Conservation (phyloP, 2,888 invertebrate species). For the Nemotelus nigrinus region DNA sequence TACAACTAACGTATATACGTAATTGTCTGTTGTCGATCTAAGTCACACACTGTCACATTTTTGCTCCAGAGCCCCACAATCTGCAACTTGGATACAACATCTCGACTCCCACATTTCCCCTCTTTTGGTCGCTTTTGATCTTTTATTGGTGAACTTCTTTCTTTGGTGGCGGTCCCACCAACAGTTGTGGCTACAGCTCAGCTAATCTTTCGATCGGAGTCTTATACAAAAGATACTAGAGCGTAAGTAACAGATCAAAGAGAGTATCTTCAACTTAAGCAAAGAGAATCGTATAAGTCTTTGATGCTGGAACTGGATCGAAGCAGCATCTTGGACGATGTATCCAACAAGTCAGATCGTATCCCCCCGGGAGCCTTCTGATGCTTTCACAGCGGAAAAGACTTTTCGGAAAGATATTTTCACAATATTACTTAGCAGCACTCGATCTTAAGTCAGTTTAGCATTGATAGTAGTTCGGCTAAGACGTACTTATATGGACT, state of each 20-base stretch:
- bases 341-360: background rate
- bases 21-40: slow-evolving; percentile 30
- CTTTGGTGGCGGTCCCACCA: slow-evolving; percentile 23
- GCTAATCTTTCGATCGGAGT: slow-evolving; percentile 5
- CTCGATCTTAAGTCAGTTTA: slow-evolving; percentile 37
- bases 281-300: slow-evolving; percentile 16
- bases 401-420: slow-evolving; percentile 12
- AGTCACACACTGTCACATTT: slow-evolving; percentile 19
- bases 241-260: background rate
- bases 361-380: slow-evolving; percentile 5
- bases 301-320: background rate
- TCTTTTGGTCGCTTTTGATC: slow-evolving; percentile 26
- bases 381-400: slow-evolving; percentile 1
- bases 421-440: slow-evolving; percentile 22
- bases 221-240: slow-evolving; percentile 31
- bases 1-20: slow-evolving; percentile 20
- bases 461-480: slow-evolving; percentile 38
- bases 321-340: slow-evolving; percentile 7
- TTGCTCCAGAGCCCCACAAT: slow-evolving; percentile 1
- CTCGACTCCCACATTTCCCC: slow-evolving; percentile 45
- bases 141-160: slow-evolving; percentile 44
- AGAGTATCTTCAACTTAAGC: slow-evolving; percentile 9
- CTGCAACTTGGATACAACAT: slow-evolving; percentile 19
- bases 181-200: background rate
- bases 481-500: slow-evolving; percentile 22